Evolutionary conservation across 1,140 invertebrate genomes (phyloP), one percentile per base, ranked within the genome.

Genomic region (Nebria ingens): DNA sequence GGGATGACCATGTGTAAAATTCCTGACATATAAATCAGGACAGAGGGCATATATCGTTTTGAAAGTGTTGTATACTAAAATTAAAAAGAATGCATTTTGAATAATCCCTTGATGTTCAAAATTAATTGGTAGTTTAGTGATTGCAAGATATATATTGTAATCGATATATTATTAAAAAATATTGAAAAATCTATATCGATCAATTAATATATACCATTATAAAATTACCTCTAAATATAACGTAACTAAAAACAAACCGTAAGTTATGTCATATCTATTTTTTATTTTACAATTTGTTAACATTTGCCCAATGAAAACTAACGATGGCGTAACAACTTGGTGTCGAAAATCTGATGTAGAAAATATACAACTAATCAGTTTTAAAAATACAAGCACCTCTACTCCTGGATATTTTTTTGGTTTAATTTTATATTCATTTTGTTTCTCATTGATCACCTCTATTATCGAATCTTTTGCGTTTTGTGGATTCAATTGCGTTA

Each of bases 311-410:
- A 94, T 87, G 63, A 94, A 91, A 40, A 91, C 72, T 52, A 89
- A 74, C 63, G 83, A 81, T 42, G 91, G 91, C 9, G 89, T 93
- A 21, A 85, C 83, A n/a, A 95, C 77, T 1, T 82, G 81, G 77
- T 96, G 92, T 21, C 82, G 74, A 65, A 89, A 93, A 73, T 97
- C 93, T 0, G 91, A 94, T 1, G 90, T 85, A 13, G 91, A 85
- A 70, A 89, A 97, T 23, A 95, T 64, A 13, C 87, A 67, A 13
- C 82, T 80, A 17, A 87, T 76, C 22, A 90, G 61, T 75, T 91
- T 90, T 25, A 95, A 83, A 63, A 91, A 82, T 60, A 93, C 70
- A 20, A 95, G 64, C 0, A 83, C 84, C 63, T 92, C 83, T 22
- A 91, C 67, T 50, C 72, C 70, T 2, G 89, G 87, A 68, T 82